Evolutionary conservation across 2,113 vertebrate genomes (phyloP), one percentile per base, ranked within the genome.

Genomic region (Tachysurus vachellii): DNA sequence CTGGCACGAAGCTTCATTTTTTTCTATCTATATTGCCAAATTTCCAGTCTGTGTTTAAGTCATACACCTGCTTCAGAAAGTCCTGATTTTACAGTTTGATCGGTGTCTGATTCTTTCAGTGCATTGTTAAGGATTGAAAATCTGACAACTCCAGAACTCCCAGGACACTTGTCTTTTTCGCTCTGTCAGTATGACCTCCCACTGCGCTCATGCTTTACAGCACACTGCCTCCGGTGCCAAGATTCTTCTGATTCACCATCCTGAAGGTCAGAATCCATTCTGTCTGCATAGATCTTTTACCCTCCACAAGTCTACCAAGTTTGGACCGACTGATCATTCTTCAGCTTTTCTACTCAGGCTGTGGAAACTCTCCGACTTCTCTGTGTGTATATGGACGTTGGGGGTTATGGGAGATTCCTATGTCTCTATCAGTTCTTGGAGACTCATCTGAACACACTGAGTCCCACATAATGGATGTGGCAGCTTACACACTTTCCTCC

Each of bases 401-500:
- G 47, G 56, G 31, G 42, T 82, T 62, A 50, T 62, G 26, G 70
- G n/a, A 11, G 54, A 23, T 70, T 44, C 70, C 47, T 91, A 92
- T 53, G 36, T 66, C 64, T 88, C 36, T 0, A 16, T 21, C 2
- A 61, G 88, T 85, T 96, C 96, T 0, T 96, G 85, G 57, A 99
- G 93, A 50, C 97, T 94, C 90, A 99, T 92, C 89, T 97, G 94
- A 0, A 95, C 96, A 0, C 98, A 99, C 90, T 97, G 96, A 9
- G 95, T 93, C 76, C 96, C 97, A 0, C 95, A 96, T 90, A 98
- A 96, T 3, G 97, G 96, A 91, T 93, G 89, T 0, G 97, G 97
- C 0, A 97, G 94, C 89, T 93, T 94, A 86, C 97, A 97, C 62
- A 98, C 96, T 90, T 99, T 96, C 36, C 95, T 97, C 98, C 98